Conservation (phyloP, 2,113 vertebrate genomes). For the Onychostruthus taczanowskii region DNA sequence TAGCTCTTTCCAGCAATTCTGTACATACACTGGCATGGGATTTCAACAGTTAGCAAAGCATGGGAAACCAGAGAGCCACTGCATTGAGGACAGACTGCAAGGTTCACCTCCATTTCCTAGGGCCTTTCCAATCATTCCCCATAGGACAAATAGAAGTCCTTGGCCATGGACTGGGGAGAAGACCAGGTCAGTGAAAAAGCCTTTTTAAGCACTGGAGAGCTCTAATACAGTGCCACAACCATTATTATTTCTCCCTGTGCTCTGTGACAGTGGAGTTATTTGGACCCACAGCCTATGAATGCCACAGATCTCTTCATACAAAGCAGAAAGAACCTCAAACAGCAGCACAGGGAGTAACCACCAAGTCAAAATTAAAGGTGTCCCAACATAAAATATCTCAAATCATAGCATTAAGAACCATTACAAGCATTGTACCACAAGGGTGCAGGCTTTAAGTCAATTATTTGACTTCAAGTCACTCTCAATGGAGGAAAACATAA, state of each 20-base stretch:
- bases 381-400: not conserved
- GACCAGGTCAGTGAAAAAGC: not conserved
- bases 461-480: not conserved
- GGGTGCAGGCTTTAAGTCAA: not conserved
- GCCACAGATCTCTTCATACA: not conserved
- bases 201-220: not conserved
- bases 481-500: not conserved
- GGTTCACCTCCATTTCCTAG: not conserved
- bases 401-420: not conserved
- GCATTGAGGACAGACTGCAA: not conserved
- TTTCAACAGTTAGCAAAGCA: not conserved
- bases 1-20: not conserved
- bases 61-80: not conserved
- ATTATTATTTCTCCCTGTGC: not conserved
- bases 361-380: not conserved
- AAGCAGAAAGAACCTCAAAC: not conserved
- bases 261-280: not conserved
- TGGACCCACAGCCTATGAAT: not conserved
- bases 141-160: not conserved
- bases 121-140: not conserved
- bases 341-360: not conserved
- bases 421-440: not conserved
- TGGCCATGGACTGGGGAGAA: not conserved
- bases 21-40: fast-evolving
- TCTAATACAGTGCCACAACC: not conserved